A percentile compares a stretch with the other conserved stretches of the same genome.
Evolutionary conservation across 1,140 invertebrate genomes (phyloP).

Genomic region (Holcopasites calliopsidis): DNA sequence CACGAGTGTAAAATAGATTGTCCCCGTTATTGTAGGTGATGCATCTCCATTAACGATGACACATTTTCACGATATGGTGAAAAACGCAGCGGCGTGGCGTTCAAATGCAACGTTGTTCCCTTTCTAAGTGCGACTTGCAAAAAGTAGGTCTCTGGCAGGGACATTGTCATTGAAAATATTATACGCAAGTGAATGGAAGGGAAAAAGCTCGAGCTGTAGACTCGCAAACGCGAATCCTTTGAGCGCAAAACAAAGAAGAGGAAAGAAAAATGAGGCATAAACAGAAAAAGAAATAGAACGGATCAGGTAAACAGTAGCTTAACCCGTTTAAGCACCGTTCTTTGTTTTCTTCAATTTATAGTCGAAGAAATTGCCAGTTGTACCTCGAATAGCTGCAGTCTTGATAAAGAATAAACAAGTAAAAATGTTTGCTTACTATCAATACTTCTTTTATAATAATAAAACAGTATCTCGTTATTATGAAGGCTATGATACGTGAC

Average conservation of each 20-base stretch:
- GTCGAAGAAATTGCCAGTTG: slow-evolving; percentile 7
- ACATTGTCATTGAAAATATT: slow-evolving; percentile 56
- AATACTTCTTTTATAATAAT: no score
- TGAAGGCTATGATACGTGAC: neutral
- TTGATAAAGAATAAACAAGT: no score
- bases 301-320: slow-evolving; percentile 21
- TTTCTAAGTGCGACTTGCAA: slow-evolving; percentile 45
- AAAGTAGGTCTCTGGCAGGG: slow-evolving; percentile 59
- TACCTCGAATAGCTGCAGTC: no score
- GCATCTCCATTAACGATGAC: slow-evolving; percentile 69
- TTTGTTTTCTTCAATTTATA: neutral
- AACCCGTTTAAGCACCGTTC: neutral
- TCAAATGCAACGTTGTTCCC: slow-evolving; percentile 49
- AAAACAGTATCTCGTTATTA: no score
- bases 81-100: slow-evolving; percentile 57
- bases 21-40: slow-evolving; percentile 68
- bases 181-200: slow-evolving; percentile 40
- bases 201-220: slow-evolving; percentile 24
- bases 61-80: slow-evolving; percentile 60
- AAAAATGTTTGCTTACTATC: no score
- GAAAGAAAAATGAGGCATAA: slow-evolving; percentile 37
- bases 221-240: slow-evolving; percentile 50
- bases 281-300: slow-evolving; percentile 17
- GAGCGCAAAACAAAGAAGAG: slow-evolving; percentile 19
- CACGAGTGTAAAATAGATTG: slow-evolving; percentile 61